Evolutionary conservation across 1,140 invertebrate species (phyloP).

Genomic region (Drosophila hydei): DNA sequence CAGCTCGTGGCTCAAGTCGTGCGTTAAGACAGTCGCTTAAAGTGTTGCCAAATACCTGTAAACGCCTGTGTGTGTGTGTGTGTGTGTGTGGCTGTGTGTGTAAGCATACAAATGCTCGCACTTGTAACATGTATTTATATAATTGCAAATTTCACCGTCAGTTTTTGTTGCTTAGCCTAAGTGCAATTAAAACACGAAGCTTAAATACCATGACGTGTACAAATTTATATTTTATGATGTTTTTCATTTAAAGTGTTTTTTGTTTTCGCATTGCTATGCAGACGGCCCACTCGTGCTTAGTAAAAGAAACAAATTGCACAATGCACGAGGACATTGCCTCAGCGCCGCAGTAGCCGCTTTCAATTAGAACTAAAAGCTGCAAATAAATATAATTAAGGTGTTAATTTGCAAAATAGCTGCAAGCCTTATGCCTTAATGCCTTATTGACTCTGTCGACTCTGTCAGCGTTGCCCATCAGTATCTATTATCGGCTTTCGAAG

Average conservation of each 20-base stretch:
- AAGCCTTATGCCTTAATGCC: not conserved
- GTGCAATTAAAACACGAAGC: constrained; percentile 66
- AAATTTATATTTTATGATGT: constrained; percentile 42
- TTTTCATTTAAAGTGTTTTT: not conserved
- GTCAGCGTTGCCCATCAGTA: not conserved
- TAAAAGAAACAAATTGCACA: constrained; percentile 14
- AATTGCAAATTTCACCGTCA: constrained; percentile 78
- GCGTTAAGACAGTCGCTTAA: constrained; percentile 20
- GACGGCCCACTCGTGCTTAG: too few species aligned
- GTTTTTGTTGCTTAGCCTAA: constrained; percentile 57
- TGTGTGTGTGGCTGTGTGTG: constrained; percentile 1
- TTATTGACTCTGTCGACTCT: not conserved
- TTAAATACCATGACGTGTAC: constrained; percentile 63
- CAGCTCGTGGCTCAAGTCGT: constrained; percentile 15
- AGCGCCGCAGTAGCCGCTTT: too few species aligned
- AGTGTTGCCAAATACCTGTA: constrained; percentile 14
- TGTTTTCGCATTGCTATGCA: not conserved
- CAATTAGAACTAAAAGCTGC: too few species aligned
- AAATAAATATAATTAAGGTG: constrained; percentile 9
- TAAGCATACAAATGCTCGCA: constrained; percentile 14
- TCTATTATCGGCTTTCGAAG: constrained; percentile 9
- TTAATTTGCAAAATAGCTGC: constrained; percentile 8
- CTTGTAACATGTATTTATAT: constrained; percentile 65
- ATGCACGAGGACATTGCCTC: constrained; percentile 3
- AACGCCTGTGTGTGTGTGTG: not conserved